Percentiles rank a stretch among this genome's conserved stretches.
These are phyloP conservation scores for Lasioglossum zephyrum DNA, from an alignment of 2,888 invertebrate genomes.

Conservation along the genomic window DNA sequence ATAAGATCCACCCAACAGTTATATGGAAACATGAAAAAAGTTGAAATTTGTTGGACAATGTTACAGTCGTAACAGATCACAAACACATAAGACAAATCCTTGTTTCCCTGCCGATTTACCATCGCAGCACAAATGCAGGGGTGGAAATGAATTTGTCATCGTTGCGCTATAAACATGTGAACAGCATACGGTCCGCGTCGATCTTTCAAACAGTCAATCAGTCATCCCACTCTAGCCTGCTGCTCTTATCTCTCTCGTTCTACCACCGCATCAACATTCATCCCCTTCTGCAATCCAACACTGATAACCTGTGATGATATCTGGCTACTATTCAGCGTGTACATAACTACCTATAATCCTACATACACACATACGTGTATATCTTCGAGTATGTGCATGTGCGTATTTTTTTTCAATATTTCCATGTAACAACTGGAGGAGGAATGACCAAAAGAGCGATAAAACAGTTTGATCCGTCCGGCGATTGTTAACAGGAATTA, in stretches of 20 bases:
- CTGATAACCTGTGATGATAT: slow-evolving; percentile 80
- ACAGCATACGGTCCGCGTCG: slow-evolving; percentile 77
- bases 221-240: slow-evolving; percentile 14
- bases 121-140: background rate
- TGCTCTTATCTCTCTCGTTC: slow-evolving; percentile 28
- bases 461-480: slow-evolving; percentile 23
- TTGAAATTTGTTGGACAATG: no score
- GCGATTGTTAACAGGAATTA: slow-evolving; percentile 16
- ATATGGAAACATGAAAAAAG: no score
- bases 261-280: slow-evolving; percentile 49
- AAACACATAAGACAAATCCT: background rate
- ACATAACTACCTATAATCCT: slow-evolving; percentile 22
- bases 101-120: background rate
- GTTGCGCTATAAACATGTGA: slow-evolving; percentile 10
- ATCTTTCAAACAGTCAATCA: slow-evolving; percentile 61
- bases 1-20: no score
- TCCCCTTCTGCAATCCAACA: slow-evolving; percentile 49
- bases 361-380: background rate
- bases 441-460: slow-evolving; percentile 15
- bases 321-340: slow-evolving; percentile 49
- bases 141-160: slow-evolving; percentile 5
- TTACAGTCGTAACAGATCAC: no score
- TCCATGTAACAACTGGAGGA: slow-evolving; percentile 12
- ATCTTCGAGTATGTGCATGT: background rate
- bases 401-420: slow-evolving; percentile 31